Base-by-base conservation (phyloP, 2,113 vertebrate genomes). In the Cisticola juncidis region DNA sequence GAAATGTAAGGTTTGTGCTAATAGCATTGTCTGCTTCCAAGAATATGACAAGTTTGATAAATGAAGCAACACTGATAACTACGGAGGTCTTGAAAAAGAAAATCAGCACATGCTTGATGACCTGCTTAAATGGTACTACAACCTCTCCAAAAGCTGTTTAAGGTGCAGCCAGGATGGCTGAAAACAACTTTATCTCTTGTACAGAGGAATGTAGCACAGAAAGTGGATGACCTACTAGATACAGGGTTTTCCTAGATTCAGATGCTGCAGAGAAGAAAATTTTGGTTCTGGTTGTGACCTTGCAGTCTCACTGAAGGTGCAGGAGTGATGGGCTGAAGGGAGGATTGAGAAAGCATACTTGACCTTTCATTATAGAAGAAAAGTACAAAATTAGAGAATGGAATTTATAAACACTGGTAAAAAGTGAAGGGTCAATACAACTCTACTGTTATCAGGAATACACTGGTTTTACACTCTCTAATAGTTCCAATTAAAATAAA, bases 11-110 rank as follows among this genome's bases (percentile, higher is more conserved):
- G 14, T 90, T 87, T 91, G 70, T 87, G 47, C 74, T 85, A 85
- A 92, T 65, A 80, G 82, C 42, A 36, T 25, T 45, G 19, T 60
- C 62, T 82, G 66, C 90, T 95, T 96, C 96, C 94, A 96, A 85
- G 91, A 94, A 89, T 85, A 94, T 90, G 85, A 68, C 80, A 94
- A 77, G 70, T 87, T 78, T 95, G 86, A 95, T 94, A 94, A 93
- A 95, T 74, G 66, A 70, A 86, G 56, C 84, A 94, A 72, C 23
- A 28, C 44, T 88, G 86, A 83, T 93, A 93, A 88, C 44, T 62
- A 26, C 14, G 0, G 5, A 87, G 86, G 73, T 91, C 94, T 87
- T 73, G 51, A 74, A 90, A 71, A 86, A 92, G 92, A 80, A 80
- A 86, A 85, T 90, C 82, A 89, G n/a, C 80, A 87, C 78, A 82